A percentile compares a stretch with the other conserved stretches of the same genome.
phyloP scores from a whole-genome alignment of 2,888 invertebrate species.

The Caenorhabditis sp. region DNA sequence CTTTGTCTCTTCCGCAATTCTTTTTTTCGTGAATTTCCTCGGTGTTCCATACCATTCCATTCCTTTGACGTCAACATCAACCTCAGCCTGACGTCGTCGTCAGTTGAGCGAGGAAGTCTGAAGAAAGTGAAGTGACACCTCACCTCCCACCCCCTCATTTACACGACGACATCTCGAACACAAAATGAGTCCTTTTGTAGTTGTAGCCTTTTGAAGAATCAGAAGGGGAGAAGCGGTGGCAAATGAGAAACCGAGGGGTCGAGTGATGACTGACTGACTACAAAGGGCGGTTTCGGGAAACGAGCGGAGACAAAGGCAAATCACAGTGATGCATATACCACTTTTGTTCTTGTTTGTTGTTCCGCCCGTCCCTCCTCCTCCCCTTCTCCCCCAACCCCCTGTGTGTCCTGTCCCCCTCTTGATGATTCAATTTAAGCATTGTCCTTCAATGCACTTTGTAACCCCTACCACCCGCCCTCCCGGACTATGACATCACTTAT shows the following conservation, averaged over 20 bases:
- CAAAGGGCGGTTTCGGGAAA: slow-evolving; percentile 60
- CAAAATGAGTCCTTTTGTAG: slow-evolving; percentile 51
- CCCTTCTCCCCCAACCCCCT: slow-evolving; percentile 13
- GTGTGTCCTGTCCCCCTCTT: slow-evolving; percentile 17
- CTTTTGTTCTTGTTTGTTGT: slow-evolving; percentile 65
- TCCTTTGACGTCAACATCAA: slow-evolving; percentile 18
- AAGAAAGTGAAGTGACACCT: background rate
- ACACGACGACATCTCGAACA: slow-evolving; percentile 32
- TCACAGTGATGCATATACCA: slow-evolving; percentile 58
- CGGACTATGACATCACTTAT: slow-evolving; percentile 54
- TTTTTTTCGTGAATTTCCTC: background rate
- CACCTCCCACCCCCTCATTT: no score
- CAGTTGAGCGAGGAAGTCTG: background rate
- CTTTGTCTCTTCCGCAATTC: background rate
- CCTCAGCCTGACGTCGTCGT: no score
- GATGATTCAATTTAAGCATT: slow-evolving; percentile 54
- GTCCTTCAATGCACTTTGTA: slow-evolving; percentile 47
- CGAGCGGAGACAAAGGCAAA: slow-evolving; percentile 59
- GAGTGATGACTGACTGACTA: slow-evolving; percentile 45
- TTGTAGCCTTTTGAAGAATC: slow-evolving; percentile 24
- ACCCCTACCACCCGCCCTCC: slow-evolving; percentile 32
- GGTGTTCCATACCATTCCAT: no score
- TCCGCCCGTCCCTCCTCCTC: slow-evolving; percentile 42
- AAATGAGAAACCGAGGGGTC: slow-evolving; percentile 39
- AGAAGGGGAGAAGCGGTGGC: background rate